Base-by-base conservation (phyloP, 2,888 invertebrate species). In the Lepetodrilus schrolli region DNA sequence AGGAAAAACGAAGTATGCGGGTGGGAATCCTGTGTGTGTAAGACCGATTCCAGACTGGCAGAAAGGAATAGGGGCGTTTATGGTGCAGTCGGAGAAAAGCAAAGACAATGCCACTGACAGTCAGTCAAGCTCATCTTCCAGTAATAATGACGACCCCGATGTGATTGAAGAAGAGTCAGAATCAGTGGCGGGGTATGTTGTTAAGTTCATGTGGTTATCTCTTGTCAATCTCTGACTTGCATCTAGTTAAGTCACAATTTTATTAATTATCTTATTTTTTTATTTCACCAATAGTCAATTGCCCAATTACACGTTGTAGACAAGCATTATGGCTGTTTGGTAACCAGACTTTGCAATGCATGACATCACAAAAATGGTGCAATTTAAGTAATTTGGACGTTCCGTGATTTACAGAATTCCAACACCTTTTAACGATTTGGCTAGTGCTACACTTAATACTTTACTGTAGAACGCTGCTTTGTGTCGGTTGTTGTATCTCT, bases 41-140 rank as follows among this genome's bases (percentile, higher is more conserved):
- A 75, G 87, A 48, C 87, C 87, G 0, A 87, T 85, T 26, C 88
- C 88, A 48, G 87, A 87, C 1, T 88, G 88, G 88, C 88, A 88
- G 80, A 87, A 87, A 80, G 86, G 84, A 23, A 87, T 88, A n/a
- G 77, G 74, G 7, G 38, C 74, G 8, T 88, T 87, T 70, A 75
- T 87, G 8, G 58, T 71, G 34, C 68, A 76, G 17, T 74, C 79
- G 1, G 74, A 79, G n/a, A 79, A 80, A 74, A 80, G 78, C 38
- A 84, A 84, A 73, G 84, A 85, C 70, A 85, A 85, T 23, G 20
- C 50, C 0, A 26, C 47, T 2, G 58, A 58, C 58, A 58, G 58
- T 30, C 58, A 58, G 34, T 58, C 58, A 0, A 58, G 58, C 5
- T 58, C 58, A 0, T 30, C 30, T 34, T 23, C n/a, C 58, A 58